phyloP scores from a whole-genome alignment of 2,888 invertebrate species.

The Sialis fuliginosa region DNA sequence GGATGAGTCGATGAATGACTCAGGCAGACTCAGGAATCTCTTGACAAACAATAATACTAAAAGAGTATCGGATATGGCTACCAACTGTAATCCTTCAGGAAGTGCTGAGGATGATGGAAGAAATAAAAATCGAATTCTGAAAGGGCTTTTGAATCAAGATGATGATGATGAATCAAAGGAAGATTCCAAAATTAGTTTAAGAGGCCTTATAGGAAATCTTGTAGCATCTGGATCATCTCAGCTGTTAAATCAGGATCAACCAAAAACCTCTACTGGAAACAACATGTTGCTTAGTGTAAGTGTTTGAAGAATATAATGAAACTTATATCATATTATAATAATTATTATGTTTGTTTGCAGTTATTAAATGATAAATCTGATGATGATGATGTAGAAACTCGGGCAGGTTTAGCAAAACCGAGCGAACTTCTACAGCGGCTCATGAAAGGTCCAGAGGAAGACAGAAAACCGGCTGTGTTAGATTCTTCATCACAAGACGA shows the following conservation, averaged over 20 bases:
- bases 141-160: slow-evolving; percentile 44
- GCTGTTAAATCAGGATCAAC: slow-evolving; percentile 18
- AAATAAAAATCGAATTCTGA: slow-evolving; percentile 34
- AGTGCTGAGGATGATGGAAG: slow-evolving; percentile 20
- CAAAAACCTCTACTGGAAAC: slow-evolving; percentile 21
- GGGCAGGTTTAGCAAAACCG: slow-evolving; percentile 36
- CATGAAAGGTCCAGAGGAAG: slow-evolving; percentile 34
- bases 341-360: slow-evolving; percentile 25
- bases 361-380: slow-evolving; percentile 69
- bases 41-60: slow-evolving; percentile 25
- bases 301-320: slow-evolving; percentile 1
- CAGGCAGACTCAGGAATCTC: slow-evolving; percentile 38
- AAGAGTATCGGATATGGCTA: slow-evolving; percentile 13
- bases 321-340: too few species aligned
- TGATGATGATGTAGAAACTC: slow-evolving; percentile 51
- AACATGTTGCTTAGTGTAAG: slow-evolving; percentile 48
- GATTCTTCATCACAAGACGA: slow-evolving; percentile 28
- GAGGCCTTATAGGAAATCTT: slow-evolving; percentile 18
- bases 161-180: slow-evolving; percentile 37
- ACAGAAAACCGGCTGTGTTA: slow-evolving; percentile 18
- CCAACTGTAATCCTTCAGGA: slow-evolving; percentile 15
- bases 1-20: slow-evolving; percentile 29
- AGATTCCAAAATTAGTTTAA: slow-evolving; percentile 26
- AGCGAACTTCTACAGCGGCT: slow-evolving; percentile 42
- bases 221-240: slow-evolving; percentile 26